A percentile compares a stretch with the other conserved stretches of the same genome.
phyloP scores from a whole-genome alignment of 2,888 invertebrate species.

The Nematopogon swammerdamellus region DNA sequence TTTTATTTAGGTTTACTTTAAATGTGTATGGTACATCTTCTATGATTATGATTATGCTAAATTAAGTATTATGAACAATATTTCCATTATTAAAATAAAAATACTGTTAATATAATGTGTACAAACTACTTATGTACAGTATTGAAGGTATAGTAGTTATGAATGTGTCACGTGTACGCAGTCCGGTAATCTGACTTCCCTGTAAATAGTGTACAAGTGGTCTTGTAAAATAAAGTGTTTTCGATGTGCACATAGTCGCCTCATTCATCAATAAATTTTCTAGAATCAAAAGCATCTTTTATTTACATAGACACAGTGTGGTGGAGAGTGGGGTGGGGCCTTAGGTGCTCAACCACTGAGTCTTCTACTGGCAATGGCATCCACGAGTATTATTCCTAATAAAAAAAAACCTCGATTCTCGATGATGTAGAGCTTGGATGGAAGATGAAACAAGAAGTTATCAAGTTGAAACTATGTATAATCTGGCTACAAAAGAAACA shows the following conservation, averaged over 20 bases:
- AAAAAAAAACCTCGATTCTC: too few species aligned
- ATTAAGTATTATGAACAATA: conserved; percentile 33
- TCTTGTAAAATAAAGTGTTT: conserved; percentile 50
- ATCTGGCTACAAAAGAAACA: too few species aligned
- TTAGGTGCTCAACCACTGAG: too few species aligned
- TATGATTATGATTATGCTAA: conserved; percentile 42
- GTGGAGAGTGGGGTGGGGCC: too few species aligned
- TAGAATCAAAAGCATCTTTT: conserved; percentile 40
- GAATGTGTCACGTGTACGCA: not conserved
- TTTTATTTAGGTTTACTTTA: conserved; percentile 27
- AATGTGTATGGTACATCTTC: conserved; percentile 35
- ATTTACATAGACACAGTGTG: too few species aligned
- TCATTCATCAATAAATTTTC: conserved; percentile 56
- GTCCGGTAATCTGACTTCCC: conserved; percentile 13
- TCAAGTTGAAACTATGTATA: too few species aligned
- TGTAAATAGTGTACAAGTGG: conserved; percentile 51
- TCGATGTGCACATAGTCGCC: conserved; percentile 58
- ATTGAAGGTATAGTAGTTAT: conserved; percentile 17
- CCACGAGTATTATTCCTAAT: too few species aligned
- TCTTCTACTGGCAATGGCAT: too few species aligned
- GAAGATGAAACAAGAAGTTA: too few species aligned
- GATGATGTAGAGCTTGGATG: too few species aligned
- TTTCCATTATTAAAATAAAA: conserved; percentile 47
- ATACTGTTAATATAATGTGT: conserved; percentile 42
- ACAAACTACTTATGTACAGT: conserved; percentile 53